A percentile compares a stretch with the other conserved stretches of the same genome.
These are phyloP conservation scores for Poecilia latipinna DNA, from an alignment of 2,113 vertebrate species.

Conservation along the genomic window DNA sequence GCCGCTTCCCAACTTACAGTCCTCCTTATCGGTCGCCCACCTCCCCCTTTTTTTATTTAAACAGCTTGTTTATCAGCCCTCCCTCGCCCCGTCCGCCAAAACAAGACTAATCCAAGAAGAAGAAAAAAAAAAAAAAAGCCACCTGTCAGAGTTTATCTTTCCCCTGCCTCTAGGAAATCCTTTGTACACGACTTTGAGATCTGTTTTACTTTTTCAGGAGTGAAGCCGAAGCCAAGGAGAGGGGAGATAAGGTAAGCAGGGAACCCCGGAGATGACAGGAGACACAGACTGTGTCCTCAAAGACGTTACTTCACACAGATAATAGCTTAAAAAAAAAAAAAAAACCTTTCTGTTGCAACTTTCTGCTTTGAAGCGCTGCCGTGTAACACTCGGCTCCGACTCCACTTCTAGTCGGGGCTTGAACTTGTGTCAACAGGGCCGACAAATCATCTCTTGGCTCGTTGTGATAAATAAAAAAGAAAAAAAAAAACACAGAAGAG, in stretches of 20 bases:
- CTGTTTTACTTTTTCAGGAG: constrained; percentile 65
- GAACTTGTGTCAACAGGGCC: constrained; percentile 41
- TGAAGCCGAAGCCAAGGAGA: constrained; percentile 62
- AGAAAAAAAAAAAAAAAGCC: constrained; percentile 71
- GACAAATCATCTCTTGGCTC: constrained; percentile 24
- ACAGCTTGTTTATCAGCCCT: constrained; percentile 59
- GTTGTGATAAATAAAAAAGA: constrained; percentile 39
- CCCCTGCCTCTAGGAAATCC: constrained; percentile 63
- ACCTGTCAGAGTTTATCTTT: constrained; percentile 73
- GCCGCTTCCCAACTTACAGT: constrained; percentile 67
- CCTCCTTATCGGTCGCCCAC: constrained; percentile 64
- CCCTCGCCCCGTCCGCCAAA: constrained; percentile 52
- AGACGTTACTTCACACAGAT: constrained; percentile 69
- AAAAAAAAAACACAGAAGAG: background rate
- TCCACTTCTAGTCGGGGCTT: constrained; percentile 15
- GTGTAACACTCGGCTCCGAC: constrained; percentile 40
- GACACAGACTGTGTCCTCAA: constrained; percentile 47
- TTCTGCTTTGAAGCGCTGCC: constrained; percentile 42
- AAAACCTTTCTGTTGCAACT: constrained; percentile 19
- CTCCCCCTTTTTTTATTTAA: too few species aligned
- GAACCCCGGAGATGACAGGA: constrained; percentile 57
- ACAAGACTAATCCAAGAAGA: constrained; percentile 73
- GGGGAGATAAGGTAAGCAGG: constrained; percentile 65
- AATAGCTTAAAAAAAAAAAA: constrained; percentile 40
- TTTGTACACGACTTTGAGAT: constrained; percentile 73